phyloP scores from a whole-genome alignment of 2,888 invertebrate species.

The Cryptocephalus moraei region DNA sequence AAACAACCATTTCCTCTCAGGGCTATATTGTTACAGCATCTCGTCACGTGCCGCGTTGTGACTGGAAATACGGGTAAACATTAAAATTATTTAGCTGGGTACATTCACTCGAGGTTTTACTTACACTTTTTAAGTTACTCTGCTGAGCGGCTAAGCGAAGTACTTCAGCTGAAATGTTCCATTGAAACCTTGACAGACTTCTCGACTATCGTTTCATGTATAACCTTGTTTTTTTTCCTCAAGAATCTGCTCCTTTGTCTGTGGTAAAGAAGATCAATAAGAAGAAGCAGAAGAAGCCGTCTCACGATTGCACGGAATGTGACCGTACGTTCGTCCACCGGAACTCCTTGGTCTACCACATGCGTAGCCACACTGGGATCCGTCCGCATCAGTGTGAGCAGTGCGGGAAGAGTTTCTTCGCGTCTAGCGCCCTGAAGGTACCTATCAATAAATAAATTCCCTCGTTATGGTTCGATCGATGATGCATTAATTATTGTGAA shows the following conservation, averaged over 20 bases:
- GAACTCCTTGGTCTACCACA: constrained; percentile 77
- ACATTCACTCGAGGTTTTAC: too few relatives aligned
- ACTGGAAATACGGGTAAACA: constrained; percentile 22
- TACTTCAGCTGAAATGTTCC: too few relatives aligned
- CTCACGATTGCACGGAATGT: constrained; percentile 52
- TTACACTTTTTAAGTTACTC: too few relatives aligned
- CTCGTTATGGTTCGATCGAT: too few relatives aligned
- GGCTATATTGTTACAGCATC: constrained; percentile 34
- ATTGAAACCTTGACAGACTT: too few relatives aligned
- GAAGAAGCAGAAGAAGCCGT: constrained; percentile 30
- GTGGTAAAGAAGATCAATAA: constrained; percentile 31
- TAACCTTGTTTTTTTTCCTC: constrained; percentile 1
- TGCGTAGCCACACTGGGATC: constrained; percentile 63
- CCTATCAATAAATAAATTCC: not conserved
- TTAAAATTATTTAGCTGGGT: too few relatives aligned
- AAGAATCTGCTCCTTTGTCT: constrained; percentile 19
- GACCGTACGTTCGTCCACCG: constrained; percentile 66
- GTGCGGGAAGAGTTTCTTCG: constrained; percentile 77
- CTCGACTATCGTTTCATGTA: not conserved
- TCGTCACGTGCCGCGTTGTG: constrained; percentile 31
- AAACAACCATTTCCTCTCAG: constrained; percentile 35
- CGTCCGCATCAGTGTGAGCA: constrained; percentile 67
- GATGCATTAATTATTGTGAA: not conserved
- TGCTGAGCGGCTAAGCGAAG: too few relatives aligned
- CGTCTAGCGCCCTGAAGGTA: constrained; percentile 64